Conservation (phyloP, 1,140 invertebrate genomes). For the Drosophila eugracilis region DNA sequence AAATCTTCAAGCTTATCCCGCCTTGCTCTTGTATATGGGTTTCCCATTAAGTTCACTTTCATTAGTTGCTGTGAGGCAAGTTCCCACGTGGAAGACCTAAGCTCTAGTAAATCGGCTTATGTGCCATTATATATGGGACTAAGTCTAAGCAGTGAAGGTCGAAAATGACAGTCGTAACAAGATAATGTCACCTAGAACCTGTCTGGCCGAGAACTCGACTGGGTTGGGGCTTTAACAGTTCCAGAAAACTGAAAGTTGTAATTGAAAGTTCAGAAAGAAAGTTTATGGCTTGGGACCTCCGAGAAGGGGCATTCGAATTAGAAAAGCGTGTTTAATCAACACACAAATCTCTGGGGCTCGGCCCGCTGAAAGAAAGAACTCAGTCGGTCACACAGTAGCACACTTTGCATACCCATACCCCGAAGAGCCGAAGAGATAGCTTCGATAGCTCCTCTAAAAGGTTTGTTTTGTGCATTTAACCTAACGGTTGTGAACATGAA, state of each 20-base stretch:
- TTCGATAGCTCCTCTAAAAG: conserved; percentile 41
- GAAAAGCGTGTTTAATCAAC: conserved; percentile 55
- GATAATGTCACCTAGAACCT: conserved; percentile 52
- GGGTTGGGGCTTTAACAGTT: conserved; percentile 23
- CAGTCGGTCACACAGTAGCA: conserved; percentile 68
- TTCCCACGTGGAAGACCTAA: conserved; percentile 25
- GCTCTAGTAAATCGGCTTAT: conserved; percentile 33
- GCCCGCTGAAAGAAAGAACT: conserved; percentile 22
- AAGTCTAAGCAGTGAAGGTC: conserved; percentile 34
- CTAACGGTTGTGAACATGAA: conserved; percentile 66
- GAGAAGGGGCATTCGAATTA: conserved; percentile 57
- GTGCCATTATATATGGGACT: conserved; percentile 8
- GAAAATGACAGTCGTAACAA: conserved; percentile 24
- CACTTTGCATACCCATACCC: conserved; percentile 43
- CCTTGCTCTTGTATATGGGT: not conserved
- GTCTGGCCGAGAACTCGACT: conserved; percentile 1
- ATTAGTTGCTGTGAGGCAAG: conserved; percentile 1
- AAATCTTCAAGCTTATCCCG: not conserved
- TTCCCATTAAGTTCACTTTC: conserved; percentile 16
- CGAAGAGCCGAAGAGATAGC: conserved; percentile 39
- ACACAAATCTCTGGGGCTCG: conserved; percentile 31
- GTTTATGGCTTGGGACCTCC: conserved; percentile 48
- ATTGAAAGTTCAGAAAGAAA: conserved; percentile 78
- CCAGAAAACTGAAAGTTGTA: conserved; percentile 70
- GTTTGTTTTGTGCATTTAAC: conserved; percentile 64